A percentile compares a stretch with the other conserved stretches of the same genome.
Conservation (phyloP, 2,113 vertebrate species). For the Riparia riparia region DNA sequence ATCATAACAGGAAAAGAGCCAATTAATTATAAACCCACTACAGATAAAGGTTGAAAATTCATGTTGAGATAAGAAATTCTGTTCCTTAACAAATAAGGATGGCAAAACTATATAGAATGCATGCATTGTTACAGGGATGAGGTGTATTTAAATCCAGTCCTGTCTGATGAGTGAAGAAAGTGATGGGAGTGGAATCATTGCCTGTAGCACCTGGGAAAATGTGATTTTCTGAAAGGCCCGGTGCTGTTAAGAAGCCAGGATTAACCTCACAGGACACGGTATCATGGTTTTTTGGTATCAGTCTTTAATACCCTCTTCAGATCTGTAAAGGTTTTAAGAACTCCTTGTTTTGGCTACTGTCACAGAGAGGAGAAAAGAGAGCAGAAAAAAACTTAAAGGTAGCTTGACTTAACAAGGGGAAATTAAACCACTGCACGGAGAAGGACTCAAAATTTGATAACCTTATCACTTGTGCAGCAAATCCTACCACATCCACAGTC, state of each 20-base stretch:
- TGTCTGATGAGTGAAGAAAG: not conserved
- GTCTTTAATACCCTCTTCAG: not conserved
- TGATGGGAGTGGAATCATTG: not conserved
- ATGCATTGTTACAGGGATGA: not conserved
- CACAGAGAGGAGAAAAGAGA: not conserved
- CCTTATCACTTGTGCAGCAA: not conserved
- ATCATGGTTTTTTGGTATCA: not conserved
- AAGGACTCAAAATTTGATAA: conserved; percentile 54
- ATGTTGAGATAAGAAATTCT: not conserved
- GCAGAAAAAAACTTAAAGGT: not conserved
- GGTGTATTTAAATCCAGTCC: not conserved
- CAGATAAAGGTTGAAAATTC: not conserved
- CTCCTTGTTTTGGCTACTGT: not conserved
- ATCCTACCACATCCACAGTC: not conserved
- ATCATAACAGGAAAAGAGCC: not conserved
- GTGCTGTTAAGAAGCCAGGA: not conserved
- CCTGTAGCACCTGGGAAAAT: not conserved
- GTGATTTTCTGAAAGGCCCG: not conserved
- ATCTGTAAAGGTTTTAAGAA: not conserved
- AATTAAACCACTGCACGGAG: not conserved
- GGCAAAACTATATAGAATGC: not conserved
- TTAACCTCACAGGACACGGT: not conserved
- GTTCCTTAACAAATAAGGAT: not conserved
- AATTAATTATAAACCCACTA: not conserved
- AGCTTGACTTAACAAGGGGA: not conserved